These are phyloP conservation scores for Parnassius glacialis DNA, from an alignment of 2,888 invertebrate species.

Conservation along the genomic window DNA sequence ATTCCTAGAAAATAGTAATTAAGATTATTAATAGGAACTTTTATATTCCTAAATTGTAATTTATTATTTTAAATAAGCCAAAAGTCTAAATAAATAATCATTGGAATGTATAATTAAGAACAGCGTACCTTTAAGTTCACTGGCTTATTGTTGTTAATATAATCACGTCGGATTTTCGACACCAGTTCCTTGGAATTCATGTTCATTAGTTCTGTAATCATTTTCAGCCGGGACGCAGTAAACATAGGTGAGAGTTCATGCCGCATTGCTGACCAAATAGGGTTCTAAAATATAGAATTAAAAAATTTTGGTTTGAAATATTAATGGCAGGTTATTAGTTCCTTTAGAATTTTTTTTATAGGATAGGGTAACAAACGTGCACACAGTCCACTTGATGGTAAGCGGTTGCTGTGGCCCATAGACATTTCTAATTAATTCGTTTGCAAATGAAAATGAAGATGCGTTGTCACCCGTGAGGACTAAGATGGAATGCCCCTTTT, in stretches of 20 bases:
- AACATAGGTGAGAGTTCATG: constrained; percentile 61
- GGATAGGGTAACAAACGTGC: too few species aligned
- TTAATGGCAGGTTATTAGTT: too few species aligned
- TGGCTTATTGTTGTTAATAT: constrained; percentile 45
- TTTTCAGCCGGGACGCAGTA: constrained; percentile 50
- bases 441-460: too few species aligned
- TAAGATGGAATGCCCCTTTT: too few species aligned
- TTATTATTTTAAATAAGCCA: too few species aligned
- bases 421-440: too few species aligned
- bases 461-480: too few species aligned
- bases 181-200: constrained; percentile 54
- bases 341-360: too few species aligned
- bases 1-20: constrained; percentile 40
- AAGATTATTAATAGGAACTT: neutral
- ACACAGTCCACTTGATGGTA: too few species aligned
- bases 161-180: constrained; percentile 51
- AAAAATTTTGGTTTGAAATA: neutral
- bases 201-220: constrained; percentile 62
- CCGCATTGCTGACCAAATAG: constrained; percentile 55
- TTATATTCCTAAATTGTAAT: neutral
- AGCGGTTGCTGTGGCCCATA: too few species aligned
- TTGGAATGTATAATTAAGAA: too few species aligned
- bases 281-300: constrained; percentile 44
- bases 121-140: constrained; percentile 55
- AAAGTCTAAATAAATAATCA: too few species aligned